Evolutionary conservation across 2,888 invertebrate species (phyloP), one percentile per base, ranked within the genome.

Genomic region (Tryphoninae sp.): DNA sequence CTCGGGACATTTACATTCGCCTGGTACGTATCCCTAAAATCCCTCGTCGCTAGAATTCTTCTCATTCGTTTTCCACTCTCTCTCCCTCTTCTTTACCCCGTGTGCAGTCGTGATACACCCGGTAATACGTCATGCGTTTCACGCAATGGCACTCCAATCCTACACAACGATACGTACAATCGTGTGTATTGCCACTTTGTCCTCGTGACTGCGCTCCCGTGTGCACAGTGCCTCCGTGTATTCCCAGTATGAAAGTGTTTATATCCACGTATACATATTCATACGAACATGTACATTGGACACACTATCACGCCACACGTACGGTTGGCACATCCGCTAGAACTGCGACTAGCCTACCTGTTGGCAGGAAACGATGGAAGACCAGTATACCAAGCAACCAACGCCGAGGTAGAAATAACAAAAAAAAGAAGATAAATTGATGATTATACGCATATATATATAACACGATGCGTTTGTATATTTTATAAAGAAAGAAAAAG

Each of bases 341-440:
- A 71, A 71, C 64, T 6, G 55, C 53, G 78, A 73, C 62, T 68
- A 45, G 64, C 78, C 74, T 81, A 81, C 81, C 81, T 81, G 78
- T 81, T 81, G 69, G 71, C 74, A 67, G 78, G 61, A 71, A 81
- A 55, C 26, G 40, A 74, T 64, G 78, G 64, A 61, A 69, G 58
- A 78, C 42, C 59, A 16, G 53, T 78, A 19, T 19, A 40, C 65
- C 62, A 16, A 72, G 33, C 59, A 42, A 59, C 65, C 65, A 53
- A 40, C 65, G 62, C 22, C 16, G 58, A 62, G 40, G 40, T 59
- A 49, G 65, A 55, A 19, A 19, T 19, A 19, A 19, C 19, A 19
- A 19, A 19, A 19, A 26, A 73, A 22, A 59, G 67, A 22, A 16
- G 26, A 72, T 16, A 40, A 71, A 65, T 71, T 7, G 23, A 33